These are phyloP conservation scores for Nomada ruficornis DNA, from an alignment of 2,888 invertebrate species.

Conservation along the genomic window DNA sequence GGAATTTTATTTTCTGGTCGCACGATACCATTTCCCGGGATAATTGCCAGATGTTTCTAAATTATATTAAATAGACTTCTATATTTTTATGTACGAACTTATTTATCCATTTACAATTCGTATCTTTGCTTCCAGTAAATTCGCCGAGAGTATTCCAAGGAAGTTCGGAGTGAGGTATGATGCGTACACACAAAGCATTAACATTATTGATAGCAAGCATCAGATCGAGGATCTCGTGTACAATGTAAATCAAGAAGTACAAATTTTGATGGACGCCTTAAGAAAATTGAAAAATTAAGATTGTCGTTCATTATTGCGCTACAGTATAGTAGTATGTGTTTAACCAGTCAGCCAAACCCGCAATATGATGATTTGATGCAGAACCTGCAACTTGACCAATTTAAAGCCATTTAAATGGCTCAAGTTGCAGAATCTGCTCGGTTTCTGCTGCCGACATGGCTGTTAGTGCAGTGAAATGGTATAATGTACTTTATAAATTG, in stretches of 20 bases:
- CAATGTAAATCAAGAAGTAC: conserved; percentile 92
- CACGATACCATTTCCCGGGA: no score
- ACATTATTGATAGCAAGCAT: conserved; percentile 95
- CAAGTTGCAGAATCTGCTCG: no score
- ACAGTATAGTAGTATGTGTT: neutral
- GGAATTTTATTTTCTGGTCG: no score
- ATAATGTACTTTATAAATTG: no score
- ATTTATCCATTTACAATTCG: neutral
- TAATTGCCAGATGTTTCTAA: no score
- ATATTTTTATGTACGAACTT: neutral
- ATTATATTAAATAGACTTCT: neutral
- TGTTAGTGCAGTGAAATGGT: no score
- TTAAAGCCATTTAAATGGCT: no score
- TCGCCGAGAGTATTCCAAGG: conserved; percentile 95
- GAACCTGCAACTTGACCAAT: no score
- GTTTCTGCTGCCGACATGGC: no score
- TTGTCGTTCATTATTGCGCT: neutral
- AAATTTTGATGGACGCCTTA: conserved; percentile 91
- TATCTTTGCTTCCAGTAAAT: conserved; percentile 89
- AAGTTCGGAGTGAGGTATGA: conserved; percentile 98
- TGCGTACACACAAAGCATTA: conserved; percentile 97
- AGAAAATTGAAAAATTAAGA: conserved; percentile 87
- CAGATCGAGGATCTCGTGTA: conserved; percentile 94
- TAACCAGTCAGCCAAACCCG: no score
- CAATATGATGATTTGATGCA: no score